phyloP scores from a whole-genome alignment of 2,797 vertebrate species.

The Anguilla anguilla region DNA sequence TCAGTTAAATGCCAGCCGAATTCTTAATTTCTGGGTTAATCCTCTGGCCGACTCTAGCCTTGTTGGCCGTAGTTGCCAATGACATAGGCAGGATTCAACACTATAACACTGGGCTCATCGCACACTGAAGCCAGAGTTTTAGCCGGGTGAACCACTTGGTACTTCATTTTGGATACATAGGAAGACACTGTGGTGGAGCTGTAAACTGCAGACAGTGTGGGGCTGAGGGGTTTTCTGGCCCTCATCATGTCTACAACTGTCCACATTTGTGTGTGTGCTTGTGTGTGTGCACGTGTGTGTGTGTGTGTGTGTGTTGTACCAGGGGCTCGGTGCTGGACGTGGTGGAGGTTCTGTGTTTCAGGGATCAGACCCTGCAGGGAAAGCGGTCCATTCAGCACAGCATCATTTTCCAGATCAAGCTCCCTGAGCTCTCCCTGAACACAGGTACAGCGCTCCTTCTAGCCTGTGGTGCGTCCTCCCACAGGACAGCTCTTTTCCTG shows the following conservation, averaged over 20 bases:
- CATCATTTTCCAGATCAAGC: constrained; percentile 85
- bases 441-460: constrained; percentile 69
- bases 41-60: not conserved
- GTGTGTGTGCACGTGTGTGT: not conserved
- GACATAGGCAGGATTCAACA: not conserved
- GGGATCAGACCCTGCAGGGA: constrained; percentile 92
- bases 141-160: not conserved
- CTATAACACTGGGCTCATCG: not conserved
- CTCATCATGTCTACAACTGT: not conserved
- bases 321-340: constrained; percentile 80
- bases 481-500: constrained; percentile 12
- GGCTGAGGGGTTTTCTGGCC: not conserved
- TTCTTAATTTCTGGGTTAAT: not conserved
- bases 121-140: not conserved
- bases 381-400: constrained; percentile 85
- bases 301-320: constrained; percentile 36
- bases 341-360: constrained; percentile 89
- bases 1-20: not conserved
- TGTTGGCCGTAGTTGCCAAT: not conserved
- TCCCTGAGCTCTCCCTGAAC: constrained; percentile 75
- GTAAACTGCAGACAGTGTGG: not conserved
- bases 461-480: not conserved
- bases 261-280: constrained; percentile 25
- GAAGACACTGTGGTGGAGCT: not conserved
- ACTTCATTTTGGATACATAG: not conserved